Evolutionary conservation across 1,140 invertebrate species (phyloP), one percentile per base, ranked within the genome.

Genomic region (Pararge aegeria): DNA sequence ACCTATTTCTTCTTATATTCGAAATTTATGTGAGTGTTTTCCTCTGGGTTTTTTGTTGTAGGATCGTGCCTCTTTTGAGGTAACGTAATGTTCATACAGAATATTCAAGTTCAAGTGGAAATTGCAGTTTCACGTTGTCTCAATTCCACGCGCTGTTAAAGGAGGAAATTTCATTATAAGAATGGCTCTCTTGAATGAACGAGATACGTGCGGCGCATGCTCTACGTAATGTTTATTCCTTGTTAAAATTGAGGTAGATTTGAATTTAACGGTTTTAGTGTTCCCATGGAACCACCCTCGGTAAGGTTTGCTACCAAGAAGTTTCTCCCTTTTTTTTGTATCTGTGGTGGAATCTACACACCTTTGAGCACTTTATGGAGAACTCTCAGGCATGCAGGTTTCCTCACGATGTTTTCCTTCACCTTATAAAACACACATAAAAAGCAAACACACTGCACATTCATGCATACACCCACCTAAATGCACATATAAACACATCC

Each of bases 101-200:
- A 46, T 46, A 46, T 46, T 46, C 16, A 20, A 46, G 42, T 46
- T 46, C 18, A 51, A 81, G 71, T 63, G 56, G 61, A 77, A 70
- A 81, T 83, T 76, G 70, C 75, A 75, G 68, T 72, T 75, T 77
- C 75, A 75, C 75, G 70, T 66, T 68, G 66, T 77, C 78, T 77
- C 77, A 75, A 78, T 83, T 73, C 72, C 59, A 70, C 61, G 66
- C 70, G 73, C 72, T 78, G 76, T 78, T 80, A 81, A 68, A 70
- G 56, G 66, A 65, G 70, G 69, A 75, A 75, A 80, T 83, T 80
- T 78, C 70, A 80, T 80, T 78, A 81, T 74, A 80, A 75, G 75
- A 81, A 76, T 79, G 68, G 72, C 56, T 61, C 64, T 46, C 2
- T 60, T 65, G 69, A 80, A 75, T 78, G 77, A 80, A 69, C 76